Conservation (phyloP, 2,888 invertebrate genomes). For the Platycheirus albimanus region DNA sequence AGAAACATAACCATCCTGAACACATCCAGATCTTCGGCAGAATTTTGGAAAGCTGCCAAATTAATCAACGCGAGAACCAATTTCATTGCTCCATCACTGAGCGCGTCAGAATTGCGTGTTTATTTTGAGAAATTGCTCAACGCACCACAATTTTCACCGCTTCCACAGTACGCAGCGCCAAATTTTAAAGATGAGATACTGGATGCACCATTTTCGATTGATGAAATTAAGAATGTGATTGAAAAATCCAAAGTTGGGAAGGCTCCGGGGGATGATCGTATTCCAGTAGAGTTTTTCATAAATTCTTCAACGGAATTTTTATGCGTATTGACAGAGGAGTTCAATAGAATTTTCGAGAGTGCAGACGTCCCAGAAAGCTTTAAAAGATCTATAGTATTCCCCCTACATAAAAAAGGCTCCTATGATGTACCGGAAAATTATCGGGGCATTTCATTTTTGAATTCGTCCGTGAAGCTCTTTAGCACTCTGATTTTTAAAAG, state of each 20-base stretch:
- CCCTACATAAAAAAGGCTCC: conserved; percentile 12
- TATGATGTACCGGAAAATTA: conserved; percentile 12
- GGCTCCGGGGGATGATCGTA: conserved; percentile 16
- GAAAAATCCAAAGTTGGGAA: neutral
- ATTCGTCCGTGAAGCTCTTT: neutral
- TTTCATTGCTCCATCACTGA: neutral
- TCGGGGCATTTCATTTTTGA: neutral
- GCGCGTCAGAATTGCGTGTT: neutral
- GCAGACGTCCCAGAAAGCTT: conserved; percentile 1
- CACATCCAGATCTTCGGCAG: neutral
- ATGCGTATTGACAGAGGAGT: neutral
- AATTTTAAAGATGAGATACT: too few relatives aligned
- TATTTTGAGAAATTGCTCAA: conserved; percentile 8
- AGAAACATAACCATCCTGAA: neutral
- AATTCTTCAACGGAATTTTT: conserved; percentile 11
- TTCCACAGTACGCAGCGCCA: conserved; percentile 9
- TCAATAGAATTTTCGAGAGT: neutral
- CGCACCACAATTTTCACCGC: neutral
- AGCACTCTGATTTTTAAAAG: neutral
- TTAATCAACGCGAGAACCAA: neutral
- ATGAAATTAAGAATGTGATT: too few relatives aligned
- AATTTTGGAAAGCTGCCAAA: conserved; percentile 4
- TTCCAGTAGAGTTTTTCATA: conserved; percentile 17
- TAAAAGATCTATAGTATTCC: conserved; percentile 12
- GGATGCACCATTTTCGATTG: neutral